Evolutionary conservation across 2,888 invertebrate genomes (phyloP), one percentile per base, ranked within the genome.

Genomic region (Ectropis crepuscularia): DNA sequence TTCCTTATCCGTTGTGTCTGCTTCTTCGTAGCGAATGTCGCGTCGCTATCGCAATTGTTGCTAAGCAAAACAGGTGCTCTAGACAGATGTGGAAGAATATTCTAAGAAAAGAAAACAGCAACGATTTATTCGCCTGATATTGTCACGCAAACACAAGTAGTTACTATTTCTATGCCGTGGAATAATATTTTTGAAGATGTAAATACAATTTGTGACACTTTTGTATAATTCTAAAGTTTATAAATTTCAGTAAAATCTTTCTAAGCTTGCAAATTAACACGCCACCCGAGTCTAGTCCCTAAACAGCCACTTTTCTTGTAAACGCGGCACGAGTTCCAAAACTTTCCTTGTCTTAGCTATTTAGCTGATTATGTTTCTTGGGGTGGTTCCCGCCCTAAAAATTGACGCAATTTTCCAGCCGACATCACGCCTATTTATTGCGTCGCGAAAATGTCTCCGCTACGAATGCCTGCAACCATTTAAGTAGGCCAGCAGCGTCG

Each of bases 321-420:
- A 59, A 59, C 54, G 59, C 53, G 58, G 59, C 60, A 55, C 61
- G 65, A 65, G 68, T 67, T 74, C 68, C 68, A 69, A 71, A 76
- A 76, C 78, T 77, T 81, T 81, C 76, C 81, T 79, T 80, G 77
- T 80, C 72, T 76, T 74, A 71, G 81, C 78, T 79, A 85, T 85
- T 87, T 82, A 82, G 72, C 79, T 86, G 84, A 86, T 87, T 82
- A 86, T 77, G 71, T 79, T 78, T 78, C 66, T 57, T 6, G 73
- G 79, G 82, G 79, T 72, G 73, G 75, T 68, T 72, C 63, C 75
- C 82, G 77, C 83, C 85, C 82, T 76, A 76, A 82, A 86, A 89
- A 88, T 86, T 87, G 83, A 76, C 80, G 82, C 84, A 90, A 90
- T 91, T 90, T 91, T 90, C 88, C 90, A 81, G 80, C 78, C 83